Conservation (phyloP, 2,797 vertebrate genomes). For the Orientallactaga sibirica region DNA sequence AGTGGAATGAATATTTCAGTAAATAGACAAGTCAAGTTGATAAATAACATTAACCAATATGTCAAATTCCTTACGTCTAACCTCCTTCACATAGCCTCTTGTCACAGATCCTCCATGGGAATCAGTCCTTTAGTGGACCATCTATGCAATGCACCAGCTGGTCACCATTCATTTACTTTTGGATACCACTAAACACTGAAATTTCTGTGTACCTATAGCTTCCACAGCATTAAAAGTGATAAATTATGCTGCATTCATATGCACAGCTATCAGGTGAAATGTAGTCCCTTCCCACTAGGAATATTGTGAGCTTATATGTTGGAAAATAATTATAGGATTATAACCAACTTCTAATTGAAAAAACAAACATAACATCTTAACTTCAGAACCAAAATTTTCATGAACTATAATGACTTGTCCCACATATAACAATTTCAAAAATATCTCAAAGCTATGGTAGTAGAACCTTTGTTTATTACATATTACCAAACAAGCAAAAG, state of each 20-base stretch:
- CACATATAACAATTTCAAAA: background rate
- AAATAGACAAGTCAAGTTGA: background rate
- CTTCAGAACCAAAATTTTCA: background rate
- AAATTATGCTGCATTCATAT: background rate
- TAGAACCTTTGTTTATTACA: background rate
- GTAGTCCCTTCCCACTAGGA: background rate
- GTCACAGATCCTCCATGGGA: background rate
- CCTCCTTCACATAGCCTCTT: background rate
- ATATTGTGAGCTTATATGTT: background rate
- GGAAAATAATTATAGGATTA: background rate
- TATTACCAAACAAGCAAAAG: background rate
- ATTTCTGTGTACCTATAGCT: background rate
- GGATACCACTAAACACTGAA: background rate
- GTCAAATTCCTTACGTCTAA: background rate
- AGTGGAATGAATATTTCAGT: background rate
- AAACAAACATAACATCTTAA: background rate
- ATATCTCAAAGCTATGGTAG: background rate
- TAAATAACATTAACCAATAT: fast-evolving
- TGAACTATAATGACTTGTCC: background rate
- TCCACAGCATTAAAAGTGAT: background rate
- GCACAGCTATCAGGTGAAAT: background rate
- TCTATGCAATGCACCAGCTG: too few relatives aligned
- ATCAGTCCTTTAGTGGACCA: background rate
- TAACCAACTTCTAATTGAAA: background rate
- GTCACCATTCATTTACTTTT: background rate